phyloP scores from a whole-genome alignment of 2,113 vertebrate genomes.

The human region DNA sequence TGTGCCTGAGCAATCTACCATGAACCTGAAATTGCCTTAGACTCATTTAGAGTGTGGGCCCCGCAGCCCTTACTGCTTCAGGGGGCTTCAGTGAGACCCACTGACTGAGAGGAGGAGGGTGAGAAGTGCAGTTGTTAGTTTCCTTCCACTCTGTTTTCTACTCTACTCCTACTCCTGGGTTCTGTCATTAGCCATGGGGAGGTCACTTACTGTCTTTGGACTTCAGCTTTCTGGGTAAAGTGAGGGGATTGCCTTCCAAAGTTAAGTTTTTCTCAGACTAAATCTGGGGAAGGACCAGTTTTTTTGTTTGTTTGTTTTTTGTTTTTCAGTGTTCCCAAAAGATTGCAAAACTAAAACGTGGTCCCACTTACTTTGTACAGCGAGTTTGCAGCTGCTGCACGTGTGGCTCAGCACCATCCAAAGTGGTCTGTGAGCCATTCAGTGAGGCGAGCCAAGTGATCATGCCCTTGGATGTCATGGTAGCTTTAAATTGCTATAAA shows the following conservation, averaged over 20 bases:
- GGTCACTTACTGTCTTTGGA: background rate
- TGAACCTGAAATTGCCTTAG: background rate
- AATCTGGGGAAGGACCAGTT: background rate
- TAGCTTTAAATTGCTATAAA: background rate
- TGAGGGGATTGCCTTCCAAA: background rate
- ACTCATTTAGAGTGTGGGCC: background rate
- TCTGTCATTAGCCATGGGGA: background rate
- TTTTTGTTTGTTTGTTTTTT: background rate
- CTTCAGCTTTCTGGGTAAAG: background rate
- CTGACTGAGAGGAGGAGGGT: background rate
- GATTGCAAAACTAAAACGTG: background rate
- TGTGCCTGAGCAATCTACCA: background rate
- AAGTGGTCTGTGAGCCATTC: background rate
- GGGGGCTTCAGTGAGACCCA: background rate
- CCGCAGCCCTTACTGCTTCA: background rate
- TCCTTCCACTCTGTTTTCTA: background rate
- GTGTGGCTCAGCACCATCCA: background rate
- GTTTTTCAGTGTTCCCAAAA: background rate
- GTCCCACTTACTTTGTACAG: background rate
- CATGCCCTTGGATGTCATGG: fast-evolving
- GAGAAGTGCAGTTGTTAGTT: background rate
- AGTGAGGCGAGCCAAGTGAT: fast-evolving
- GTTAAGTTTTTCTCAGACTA: constrained; percentile 2
- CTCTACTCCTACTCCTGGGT: background rate
- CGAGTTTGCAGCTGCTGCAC: background rate